These are phyloP conservation scores for Hemichromis elongatus DNA, from an alignment of 2,113 vertebrate species.

Conservation along the genomic window DNA sequence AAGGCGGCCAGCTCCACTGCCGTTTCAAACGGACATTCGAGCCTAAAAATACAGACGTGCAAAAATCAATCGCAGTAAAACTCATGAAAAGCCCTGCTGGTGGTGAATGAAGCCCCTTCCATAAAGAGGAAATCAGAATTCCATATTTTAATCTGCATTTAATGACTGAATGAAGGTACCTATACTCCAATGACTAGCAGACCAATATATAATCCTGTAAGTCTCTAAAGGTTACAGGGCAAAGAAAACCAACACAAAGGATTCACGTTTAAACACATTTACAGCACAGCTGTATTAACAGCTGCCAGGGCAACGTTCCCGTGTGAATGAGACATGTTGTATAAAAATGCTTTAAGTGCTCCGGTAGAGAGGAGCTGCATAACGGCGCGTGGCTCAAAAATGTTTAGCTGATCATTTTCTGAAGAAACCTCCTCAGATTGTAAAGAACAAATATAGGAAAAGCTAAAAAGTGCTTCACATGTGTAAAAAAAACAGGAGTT, in stretches of 20 bases:
- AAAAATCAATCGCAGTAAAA: not conserved
- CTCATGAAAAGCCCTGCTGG: not conserved
- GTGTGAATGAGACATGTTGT: not conserved
- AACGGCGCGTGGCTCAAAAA: not conserved
- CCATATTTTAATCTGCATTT: not conserved
- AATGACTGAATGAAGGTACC: not conserved
- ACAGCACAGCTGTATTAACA: not conserved
- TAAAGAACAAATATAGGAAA: not conserved
- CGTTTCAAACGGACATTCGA: conserved; percentile 93
- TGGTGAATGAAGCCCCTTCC: not conserved
- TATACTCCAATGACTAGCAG: not conserved
- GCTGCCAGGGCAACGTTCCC: not conserved
- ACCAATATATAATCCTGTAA: not conserved
- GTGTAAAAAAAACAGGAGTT: not conserved
- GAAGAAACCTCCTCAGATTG: not conserved
- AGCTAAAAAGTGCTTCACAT: not conserved
- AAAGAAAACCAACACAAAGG: not conserved
- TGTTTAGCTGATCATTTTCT: not conserved
- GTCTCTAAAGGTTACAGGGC: not conserved
- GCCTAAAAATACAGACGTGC: conserved; percentile 64
- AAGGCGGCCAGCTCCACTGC: conserved; percentile 90
- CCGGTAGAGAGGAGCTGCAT: not conserved
- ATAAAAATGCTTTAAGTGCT: not conserved
- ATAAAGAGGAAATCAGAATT: not conserved
- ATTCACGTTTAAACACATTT: not conserved